Conservation (phyloP, 1,140 invertebrate genomes). For the Microplitis mediator region DNA sequence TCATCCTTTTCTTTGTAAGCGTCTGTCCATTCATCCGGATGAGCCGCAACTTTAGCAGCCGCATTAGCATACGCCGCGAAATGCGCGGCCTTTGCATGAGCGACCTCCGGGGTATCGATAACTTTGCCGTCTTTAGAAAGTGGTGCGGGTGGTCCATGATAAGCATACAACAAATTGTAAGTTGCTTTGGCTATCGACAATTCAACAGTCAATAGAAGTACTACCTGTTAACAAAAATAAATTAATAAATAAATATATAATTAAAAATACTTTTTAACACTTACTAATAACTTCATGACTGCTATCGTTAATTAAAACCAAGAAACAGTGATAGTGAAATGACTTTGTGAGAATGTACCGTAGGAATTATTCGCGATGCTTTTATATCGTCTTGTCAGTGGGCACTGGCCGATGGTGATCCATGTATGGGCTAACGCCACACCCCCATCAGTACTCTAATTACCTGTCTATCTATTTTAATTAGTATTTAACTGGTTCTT, state of each 20-base stretch:
- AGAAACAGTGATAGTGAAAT: slow-evolving; percentile 27
- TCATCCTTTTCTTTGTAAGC: not conserved
- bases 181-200: not conserved
- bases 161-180: slow-evolving; percentile 28
- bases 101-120: slow-evolving; percentile 67
- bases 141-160: slow-evolving; percentile 55
- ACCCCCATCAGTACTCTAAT: slow-evolving; percentile 33
- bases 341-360: slow-evolving; percentile 34
- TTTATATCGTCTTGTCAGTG: slow-evolving; percentile 37
- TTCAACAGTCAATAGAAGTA: not conserved
- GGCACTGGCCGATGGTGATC: not conserved
- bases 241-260: too few relatives aligned
- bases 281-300: slow-evolving; percentile 37
- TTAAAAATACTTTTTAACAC: not conserved
- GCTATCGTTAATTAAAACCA: slow-evolving; percentile 16
- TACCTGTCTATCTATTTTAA: slow-evolving; percentile 23
- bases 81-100: slow-evolving; percentile 65
- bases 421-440: slow-evolving; percentile 18
- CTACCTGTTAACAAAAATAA: not conserved
- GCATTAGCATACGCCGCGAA: slow-evolving; percentile 60
- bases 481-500: not conserved
- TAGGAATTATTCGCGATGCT: slow-evolving; percentile 28
- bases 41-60: slow-evolving; percentile 5
- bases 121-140: slow-evolving; percentile 59
- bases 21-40: not conserved